phyloP scores from a whole-genome alignment of 2,113 vertebrate species.

The Gymnogyps californianus region DNA sequence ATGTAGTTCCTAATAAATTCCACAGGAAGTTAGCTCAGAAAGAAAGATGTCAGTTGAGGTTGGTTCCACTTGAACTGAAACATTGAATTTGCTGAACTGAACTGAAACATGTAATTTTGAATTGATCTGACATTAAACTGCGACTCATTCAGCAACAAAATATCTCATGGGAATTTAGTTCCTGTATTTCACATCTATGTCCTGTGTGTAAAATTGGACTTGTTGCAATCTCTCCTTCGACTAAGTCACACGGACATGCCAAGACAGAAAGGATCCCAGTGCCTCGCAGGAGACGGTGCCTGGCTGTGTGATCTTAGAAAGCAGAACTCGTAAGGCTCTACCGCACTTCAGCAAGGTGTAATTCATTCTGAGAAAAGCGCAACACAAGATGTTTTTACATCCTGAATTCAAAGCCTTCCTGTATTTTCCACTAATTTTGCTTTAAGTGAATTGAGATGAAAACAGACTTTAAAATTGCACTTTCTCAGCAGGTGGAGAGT shows the following conservation, averaged over 20 bases:
- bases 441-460: background rate
- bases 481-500: background rate
- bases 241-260: background rate
- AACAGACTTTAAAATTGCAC: background rate
- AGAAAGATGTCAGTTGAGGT: background rate
- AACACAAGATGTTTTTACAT: background rate
- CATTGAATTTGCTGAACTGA: background rate
- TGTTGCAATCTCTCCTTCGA: background rate
- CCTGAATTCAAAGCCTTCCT: background rate
- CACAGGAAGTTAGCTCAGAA: background rate
- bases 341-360: accelerated
- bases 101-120: background rate
- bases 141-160: background rate
- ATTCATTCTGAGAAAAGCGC: background rate
- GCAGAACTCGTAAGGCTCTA: background rate
- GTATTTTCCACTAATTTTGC: background rate
- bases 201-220: background rate
- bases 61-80: background rate
- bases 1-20: background rate
- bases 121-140: background rate
- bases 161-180: background rate
- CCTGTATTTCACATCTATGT: background rate
- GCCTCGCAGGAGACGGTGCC: background rate
- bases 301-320: background rate
- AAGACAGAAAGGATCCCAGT: background rate